Evolutionary conservation across 1,140 invertebrate species (phyloP), one percentile per base, ranked within the genome.

Genomic region (Aphaenogaster rudis): DNA sequence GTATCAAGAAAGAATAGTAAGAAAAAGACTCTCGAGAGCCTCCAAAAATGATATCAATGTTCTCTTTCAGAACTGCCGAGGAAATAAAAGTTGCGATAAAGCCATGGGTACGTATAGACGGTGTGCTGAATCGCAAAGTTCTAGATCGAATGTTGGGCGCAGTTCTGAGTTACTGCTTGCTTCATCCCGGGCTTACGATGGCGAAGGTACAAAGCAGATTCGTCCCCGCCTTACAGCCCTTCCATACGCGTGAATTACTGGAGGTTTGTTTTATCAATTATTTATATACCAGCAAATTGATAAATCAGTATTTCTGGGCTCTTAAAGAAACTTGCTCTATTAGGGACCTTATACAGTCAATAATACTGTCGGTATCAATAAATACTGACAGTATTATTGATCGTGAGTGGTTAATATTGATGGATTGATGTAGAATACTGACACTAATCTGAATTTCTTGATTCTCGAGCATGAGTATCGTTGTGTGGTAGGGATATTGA

Each of bases 61-160:
- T 28, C 15, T 52, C 15, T 90, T 90, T 89, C n/a, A 96, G 96
- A 15, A 92, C 91, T 15, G 91, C 93, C 7, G 93, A 96, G 90
- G 93, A 95, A 77, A 93, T 96, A 39, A 94, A 93, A 86, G 94
- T 96, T 1, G 92, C 94, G 28, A 93, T 96, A 76, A 95, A 97
- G 86, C 97, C 97, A 0, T 98, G 98, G 98, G 97, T 97, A 76
- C 96, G 97, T 85, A 96, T 98, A 6, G 97, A 98, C 93, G 98
- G 97, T 1, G 95, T 96, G 0, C 91, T 98, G 0, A 98, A 98
- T 94, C 95, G 96, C 39, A 94, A 96, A 59, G 96, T 97, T 2
- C 94, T 98, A 21, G 97, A 97, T 91, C 96, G 96, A 50, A 97
- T 97, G 96, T 86, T 98, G 48, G 96, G 97, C 42, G 95, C 96